Conservation (phyloP, 2,797 vertebrate species). For the Pipistrellus pipistrellus region DNA sequence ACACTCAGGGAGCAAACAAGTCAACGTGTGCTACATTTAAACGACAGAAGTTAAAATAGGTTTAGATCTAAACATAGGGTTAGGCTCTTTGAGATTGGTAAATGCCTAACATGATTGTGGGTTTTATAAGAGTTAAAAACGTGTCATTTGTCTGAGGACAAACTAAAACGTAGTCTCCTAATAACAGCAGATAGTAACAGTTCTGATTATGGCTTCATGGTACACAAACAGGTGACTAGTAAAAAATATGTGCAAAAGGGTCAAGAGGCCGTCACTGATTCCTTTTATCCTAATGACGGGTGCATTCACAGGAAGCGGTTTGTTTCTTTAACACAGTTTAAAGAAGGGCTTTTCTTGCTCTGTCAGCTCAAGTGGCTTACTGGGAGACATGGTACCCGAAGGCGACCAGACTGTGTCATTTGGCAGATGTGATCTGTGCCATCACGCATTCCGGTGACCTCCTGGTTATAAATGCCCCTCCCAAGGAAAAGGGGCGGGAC, state of each 20-base stretch:
- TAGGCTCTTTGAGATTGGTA: slow-evolving; percentile 20
- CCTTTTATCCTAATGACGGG: slow-evolving; percentile 41
- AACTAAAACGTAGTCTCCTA: slow-evolving; percentile 38
- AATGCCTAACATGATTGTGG: slow-evolving; percentile 22
- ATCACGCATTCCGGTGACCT: neutral
- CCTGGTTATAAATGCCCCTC: slow-evolving; percentile 1
- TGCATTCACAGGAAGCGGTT: slow-evolving; percentile 34
- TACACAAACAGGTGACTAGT: slow-evolving; percentile 56
- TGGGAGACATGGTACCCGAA: slow-evolving; percentile 15
- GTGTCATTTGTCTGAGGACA: slow-evolving; percentile 55
- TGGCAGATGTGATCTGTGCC: neutral
- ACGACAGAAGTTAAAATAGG: neutral
- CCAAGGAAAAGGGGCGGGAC: neutral
- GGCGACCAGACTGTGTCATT: neutral
- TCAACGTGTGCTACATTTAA: neutral
- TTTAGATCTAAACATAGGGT: slow-evolving; percentile 42
- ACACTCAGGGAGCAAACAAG: slow-evolving; percentile 39
- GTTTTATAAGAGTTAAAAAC: slow-evolving; percentile 58
- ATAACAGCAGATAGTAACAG: neutral
- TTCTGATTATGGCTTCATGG: slow-evolving; percentile 23
- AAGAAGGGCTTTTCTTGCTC: slow-evolving; percentile 23
- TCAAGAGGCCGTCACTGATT: neutral
- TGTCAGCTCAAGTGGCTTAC: neutral
- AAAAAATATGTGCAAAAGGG: slow-evolving; percentile 52
- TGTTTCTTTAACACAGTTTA: slow-evolving; percentile 58